Base-by-base conservation (phyloP, 2,888 invertebrate genomes). In the Nematopogon swammerdamellus region DNA sequence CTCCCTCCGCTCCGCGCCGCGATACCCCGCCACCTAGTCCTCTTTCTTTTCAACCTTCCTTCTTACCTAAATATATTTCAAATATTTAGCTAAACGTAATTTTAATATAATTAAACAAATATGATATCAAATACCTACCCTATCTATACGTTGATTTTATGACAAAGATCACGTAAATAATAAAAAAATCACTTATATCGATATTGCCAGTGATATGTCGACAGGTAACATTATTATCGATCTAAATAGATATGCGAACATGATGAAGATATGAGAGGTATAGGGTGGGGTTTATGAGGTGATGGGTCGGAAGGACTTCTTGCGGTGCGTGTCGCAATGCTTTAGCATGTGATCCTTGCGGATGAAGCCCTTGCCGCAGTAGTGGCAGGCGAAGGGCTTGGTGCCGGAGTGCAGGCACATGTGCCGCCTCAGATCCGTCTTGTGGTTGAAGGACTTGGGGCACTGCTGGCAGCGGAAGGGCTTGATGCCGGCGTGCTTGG, bases 321-420 rank as follows among this genome's bases (percentile, higher is more conserved):
- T 86, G 49, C 82, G 82, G 72, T 94, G 94, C 48, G 91, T 92
- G 58, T 90, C 89, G 58, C 84, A 82, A 68, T 93, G 93, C 68
- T 94, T 93, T 56, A 91, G 83, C 92, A 94, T 91, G 71, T 94
- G 94, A 73, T 95, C 94, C 71, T 92, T 91, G 57, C 94, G 84
- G 59, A 92, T 92, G 70, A 95, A 95, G 48, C 92, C 91, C 70
- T 94, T 94, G 53, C 87, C 86, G 69, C 94, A 95, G 54, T 85
- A 85, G 58, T 86, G 84, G 71, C 94, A 95, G 55, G 85, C 81
- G 67, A 87, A 92, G 44, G 92, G 92, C 67, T 92, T 92, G 60
- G 87, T 85, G 47, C 91, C 92, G n/a, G 89, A 89, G 67, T 94
- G 94, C 58, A 91, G 82, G 68, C 92, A 92, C 82, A 89, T 86